Evolutionary conservation across 92 coral and sea anemone genomes (phyloP), one percentile per base, ranked within the genome.

Genomic region (Scolanthus callimorphus): DNA sequence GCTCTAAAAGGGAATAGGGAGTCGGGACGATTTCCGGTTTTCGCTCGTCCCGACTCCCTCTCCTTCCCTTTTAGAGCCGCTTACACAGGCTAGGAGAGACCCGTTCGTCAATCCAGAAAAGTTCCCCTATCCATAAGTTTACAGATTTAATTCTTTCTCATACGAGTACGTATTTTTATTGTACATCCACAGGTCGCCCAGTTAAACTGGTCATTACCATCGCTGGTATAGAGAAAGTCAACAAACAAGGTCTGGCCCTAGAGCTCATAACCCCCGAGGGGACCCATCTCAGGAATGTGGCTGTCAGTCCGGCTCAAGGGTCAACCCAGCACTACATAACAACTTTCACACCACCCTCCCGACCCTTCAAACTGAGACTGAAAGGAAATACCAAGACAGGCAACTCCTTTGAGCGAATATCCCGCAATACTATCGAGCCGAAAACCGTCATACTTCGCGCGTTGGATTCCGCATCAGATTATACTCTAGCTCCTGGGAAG

Each of bases 231-330:
- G 76, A 91, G 29, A 84, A 82, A 49, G 73, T 86, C 25, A 59
- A 68, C 29, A 44, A 31, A 31, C 49, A 59, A 25, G 78, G 95
- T 21, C 64, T 86, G 19, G 64, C 57, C 25, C 60, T 91, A 19
- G 77, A 86, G 29, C 82, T 91, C 51, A 69, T 86, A 11, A 83
- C 79, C 49, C 68, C 72, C 27, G 28, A 87, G 47, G 97, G 95
- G 25, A 28, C 63, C 19, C 70, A 57, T 49, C 68, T 84, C 25
- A 59, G 80, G 27, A 49, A 69, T 31, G 73, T 78, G 57, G 59
- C 59, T 3, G 51, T 91, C 17, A 69, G 67, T 28, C 44, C 73
- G 45, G 78, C 63, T 48, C 91, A 85, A 20, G 21, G 24, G 1
- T 46, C 46, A 44, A 77, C 77, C n/a, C 76, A 54, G 52, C 95